Evolutionary conservation across 2,113 vertebrate species (phyloP), one percentile per base, ranked within the genome.

Genomic region (Todiramphus chloris): DNA sequence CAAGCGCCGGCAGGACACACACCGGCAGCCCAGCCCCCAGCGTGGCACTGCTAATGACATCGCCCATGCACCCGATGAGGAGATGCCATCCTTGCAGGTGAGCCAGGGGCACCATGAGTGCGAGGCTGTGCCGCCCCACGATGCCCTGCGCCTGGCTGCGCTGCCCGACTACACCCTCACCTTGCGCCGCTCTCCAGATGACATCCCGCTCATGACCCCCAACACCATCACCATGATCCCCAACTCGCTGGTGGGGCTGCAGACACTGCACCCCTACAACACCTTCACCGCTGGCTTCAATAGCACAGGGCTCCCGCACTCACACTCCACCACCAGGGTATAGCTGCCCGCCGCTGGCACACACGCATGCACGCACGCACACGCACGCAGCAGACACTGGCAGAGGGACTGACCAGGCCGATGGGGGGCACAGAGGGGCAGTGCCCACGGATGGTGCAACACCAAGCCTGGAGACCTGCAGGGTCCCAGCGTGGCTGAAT

Each of bases 181-280:
- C 28, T 97, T 99, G 96, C 98, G 99, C 72, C 99, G 99, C 91
- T 99, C 99, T 18, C 99, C 99, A 0, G 99, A 99, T 5, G 99
- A 99, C 98, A 99, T 99, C 96, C 99, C 99, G 5, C 99, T 99
- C 83, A 99, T 99, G 99, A 99, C 99, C 55, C 99, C 99, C 95
- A 99, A 99, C 98, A 99, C 99, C 97, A 99, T 99, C 98, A 99
- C 99, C 95, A 99, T 99, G 99, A 99, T 99, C 91, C 99, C 99
- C 96, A 99, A 99, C 97, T 99, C 99, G 24, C 98, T 99, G 97
- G 99, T 99, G 98, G 99, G 99, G 95, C 98, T 99, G 98, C 99
- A 99, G 97, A 99, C 99, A 94, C 97, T 99, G 97, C 99, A 99
- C 97, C 99, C 99, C 6, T 99, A 99, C 98, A 99, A 99, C 97